phyloP scores from a whole-genome alignment of 2,113 vertebrate genomes.

The Dicrurus megarhynchus region DNA sequence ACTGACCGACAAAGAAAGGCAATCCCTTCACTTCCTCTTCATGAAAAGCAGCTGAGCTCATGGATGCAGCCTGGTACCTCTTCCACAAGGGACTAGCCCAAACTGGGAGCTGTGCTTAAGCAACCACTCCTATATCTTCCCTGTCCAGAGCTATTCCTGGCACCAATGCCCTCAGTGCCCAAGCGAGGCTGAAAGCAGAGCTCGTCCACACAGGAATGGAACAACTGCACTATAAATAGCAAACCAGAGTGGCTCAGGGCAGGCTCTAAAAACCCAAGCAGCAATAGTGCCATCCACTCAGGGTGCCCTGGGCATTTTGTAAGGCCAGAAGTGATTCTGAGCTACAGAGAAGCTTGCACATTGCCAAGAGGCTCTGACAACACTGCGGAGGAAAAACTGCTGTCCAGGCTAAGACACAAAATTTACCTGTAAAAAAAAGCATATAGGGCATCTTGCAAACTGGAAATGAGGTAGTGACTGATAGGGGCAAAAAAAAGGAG shows the following conservation, averaged over 20 bases:
- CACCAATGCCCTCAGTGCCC: constrained; percentile 5
- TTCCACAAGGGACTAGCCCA: not conserved
- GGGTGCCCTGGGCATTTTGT: not conserved
- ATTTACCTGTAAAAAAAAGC: not conserved
- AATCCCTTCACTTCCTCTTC: not conserved
- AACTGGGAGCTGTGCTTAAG: not conserved
- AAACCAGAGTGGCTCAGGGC: not conserved
- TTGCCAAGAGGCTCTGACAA: not conserved
- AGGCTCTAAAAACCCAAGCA: not conserved
- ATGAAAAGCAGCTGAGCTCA: not conserved
- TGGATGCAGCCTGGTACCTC: not conserved
- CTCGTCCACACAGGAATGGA: not conserved
- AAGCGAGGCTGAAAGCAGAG: constrained; percentile 33
- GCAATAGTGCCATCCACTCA: not conserved
- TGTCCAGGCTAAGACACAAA: not conserved
- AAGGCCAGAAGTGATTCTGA: not conserved
- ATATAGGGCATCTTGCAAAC: not conserved
- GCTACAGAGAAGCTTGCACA: not conserved
- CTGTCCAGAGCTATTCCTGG: constrained; percentile 58
- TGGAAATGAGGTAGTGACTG: not conserved
- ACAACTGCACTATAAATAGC: constrained; percentile 60
- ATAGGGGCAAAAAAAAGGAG: not conserved
- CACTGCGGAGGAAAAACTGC: not conserved
- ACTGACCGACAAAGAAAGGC: not conserved
- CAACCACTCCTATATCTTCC: not conserved